These are phyloP conservation scores for Drosophila pseudoananassae DNA, from an alignment of 1,140 invertebrate species.

Conservation along the genomic window DNA sequence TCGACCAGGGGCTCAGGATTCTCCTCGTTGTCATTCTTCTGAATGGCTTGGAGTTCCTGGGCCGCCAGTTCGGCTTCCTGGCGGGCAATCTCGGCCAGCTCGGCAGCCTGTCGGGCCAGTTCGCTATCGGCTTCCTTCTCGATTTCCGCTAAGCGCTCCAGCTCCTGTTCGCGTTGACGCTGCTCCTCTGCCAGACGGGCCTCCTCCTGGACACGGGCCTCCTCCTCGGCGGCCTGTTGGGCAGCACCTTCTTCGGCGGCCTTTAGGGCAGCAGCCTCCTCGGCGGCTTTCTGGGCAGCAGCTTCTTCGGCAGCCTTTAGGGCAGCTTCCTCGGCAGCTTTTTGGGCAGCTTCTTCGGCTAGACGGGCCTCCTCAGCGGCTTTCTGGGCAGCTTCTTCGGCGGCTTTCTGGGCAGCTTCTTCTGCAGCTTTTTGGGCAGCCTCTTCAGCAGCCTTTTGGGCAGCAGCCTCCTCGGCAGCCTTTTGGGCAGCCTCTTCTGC, in stretches of 20 bases:
- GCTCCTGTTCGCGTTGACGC: constrained; percentile 86
- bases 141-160: constrained; percentile 86
- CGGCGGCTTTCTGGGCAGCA: constrained; percentile 84
- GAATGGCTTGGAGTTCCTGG: constrained; percentile 83
- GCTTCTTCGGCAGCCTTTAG: constrained; percentile 66
- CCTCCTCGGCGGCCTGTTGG: constrained; percentile 85
- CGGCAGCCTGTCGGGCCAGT: constrained; percentile 86
- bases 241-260: constrained; percentile 83
- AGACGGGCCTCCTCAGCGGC: constrained; percentile 84
- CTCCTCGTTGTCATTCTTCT: constrained; percentile 64
- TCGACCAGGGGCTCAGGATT: constrained; percentile 69
- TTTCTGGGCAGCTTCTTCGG: constrained; percentile 84
- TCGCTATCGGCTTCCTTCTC: constrained; percentile 86
- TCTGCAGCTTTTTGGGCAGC: constrained; percentile 84
- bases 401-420: constrained; percentile 79
- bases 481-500: constrained; percentile 85
- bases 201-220: constrained; percentile 85
- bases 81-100: constrained; percentile 86
- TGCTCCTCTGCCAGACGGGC: constrained; percentile 86
- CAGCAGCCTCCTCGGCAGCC: constrained; percentile 74
- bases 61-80: constrained; percentile 86
- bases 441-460: constrained; percentile 76
- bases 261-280: constrained; percentile 60
- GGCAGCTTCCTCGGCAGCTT: constrained; percentile 82
- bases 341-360: constrained; percentile 84